Evolutionary conservation across 92 coral and sea anemone species (phyloP), one percentile per base, ranked within the genome.

Genomic region (Pocillopora meandrina): DNA sequence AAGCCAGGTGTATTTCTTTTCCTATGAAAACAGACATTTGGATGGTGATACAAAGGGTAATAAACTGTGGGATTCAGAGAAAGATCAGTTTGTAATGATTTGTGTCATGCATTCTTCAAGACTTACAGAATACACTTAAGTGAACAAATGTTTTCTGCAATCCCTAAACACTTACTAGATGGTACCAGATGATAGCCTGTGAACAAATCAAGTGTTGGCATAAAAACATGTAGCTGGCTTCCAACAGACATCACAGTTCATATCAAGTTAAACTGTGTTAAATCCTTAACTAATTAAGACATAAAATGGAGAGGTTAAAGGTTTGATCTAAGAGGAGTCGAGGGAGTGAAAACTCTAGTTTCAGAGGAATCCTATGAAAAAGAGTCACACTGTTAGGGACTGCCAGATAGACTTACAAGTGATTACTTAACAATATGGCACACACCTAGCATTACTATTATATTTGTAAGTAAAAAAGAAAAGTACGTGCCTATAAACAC

Each of bases 71-170:
- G 34, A 10, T 34, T n/a, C 15, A 63, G 5, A 26, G 61, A 23
- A 60, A 35, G 47, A 34, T 62, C 12, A 5, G 9, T 14, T 9
- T 2, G 20, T 2, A 19, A 12, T 6, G 0, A 10, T 3, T n/a
- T 71, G 23, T 23, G 36, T 47, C 58, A 18, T 35, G 19, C 36
- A 75, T 16, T n/a, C n/a, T 18, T 72, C 42, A 59, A 17, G 68
- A 75, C 80, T 75, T 75, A 75, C 80, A 75, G 80, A 75, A 57
- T 42, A 75, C 70, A 20, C 9, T 10, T 14, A 75, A 26, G 34
- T 47, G 10, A 10, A 57, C 47, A 56, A 56, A n/a, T 31, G 49
- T 59, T 59, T 55, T 75, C 42, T 3, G 80, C 26, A 59, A 26
- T 75, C 56, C 67, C 67, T 75, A 59, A 55, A 33, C 18, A 75